Evolutionary conservation across 2,113 vertebrate species (phyloP), one percentile per base, ranked within the genome.

Genomic region (Microtus richardsoni): DNA sequence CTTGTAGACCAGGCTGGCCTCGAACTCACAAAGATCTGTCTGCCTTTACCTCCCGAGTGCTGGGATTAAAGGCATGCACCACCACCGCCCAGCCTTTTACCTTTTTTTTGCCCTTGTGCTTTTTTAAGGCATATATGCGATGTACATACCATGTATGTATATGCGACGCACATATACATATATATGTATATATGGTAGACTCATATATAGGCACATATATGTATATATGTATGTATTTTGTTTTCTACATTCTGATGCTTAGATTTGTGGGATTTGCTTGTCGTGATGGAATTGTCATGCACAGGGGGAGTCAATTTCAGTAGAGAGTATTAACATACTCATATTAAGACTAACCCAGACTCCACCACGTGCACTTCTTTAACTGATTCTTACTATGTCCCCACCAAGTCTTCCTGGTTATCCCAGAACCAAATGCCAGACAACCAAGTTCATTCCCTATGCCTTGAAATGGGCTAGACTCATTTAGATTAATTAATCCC

Each of bases 201-300:
- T 9, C 47, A 49, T 49, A 49, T 49, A 49, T 49, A 49, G 47
- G 47, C 47, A 49, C 47, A 49, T 11, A 49, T 10, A 49, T 49
- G 47, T 49, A n/a, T 70, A 36, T 36, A 36, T 70, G 33, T 17
- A 16, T 70, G 33, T 70, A 70, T 17, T 33, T 89, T 62, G 36
- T 60, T 78, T 94, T 94, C 52, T 66, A 28, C 30, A 22, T 78
- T 73, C 68, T 77, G 74, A 41, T 66, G 24, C 28, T 77, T 80
- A 66, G 26, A 54, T 14, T 36, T 54, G 22, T 47, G 49, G 41
- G 13, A 36, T 79, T 79, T 83, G 80, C n/a, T 30, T 73, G 84
- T 58, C 4, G 3, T 68, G 33, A 73, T 44, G 21, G 47, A 39
- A 44, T n/a, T 73, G 16, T 3, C 49, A 36, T 22, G 36, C n/a